These are phyloP conservation scores for Montipora foliosa DNA, from an alignment of 64 coral and sea anemone genomes.

Conservation along the genomic window DNA sequence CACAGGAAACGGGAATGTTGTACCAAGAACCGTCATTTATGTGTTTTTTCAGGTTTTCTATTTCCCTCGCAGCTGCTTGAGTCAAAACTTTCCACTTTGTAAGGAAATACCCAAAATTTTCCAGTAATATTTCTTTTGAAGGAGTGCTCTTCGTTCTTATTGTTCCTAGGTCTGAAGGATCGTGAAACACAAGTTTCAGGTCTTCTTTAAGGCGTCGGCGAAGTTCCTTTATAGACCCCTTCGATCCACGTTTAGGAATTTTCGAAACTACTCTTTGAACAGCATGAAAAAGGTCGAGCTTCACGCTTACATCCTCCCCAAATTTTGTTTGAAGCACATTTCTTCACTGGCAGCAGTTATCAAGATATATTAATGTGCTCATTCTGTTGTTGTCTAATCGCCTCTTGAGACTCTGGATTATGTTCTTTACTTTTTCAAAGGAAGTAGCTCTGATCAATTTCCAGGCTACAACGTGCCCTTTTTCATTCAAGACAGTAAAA, in stretches of 20 bases:
- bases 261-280: conserved; percentile 26
- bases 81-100: conserved; percentile 57
- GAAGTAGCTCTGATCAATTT: too few species aligned
- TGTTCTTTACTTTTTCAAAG: too few species aligned
- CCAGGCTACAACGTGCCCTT: too few species aligned
- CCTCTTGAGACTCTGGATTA: not conserved
- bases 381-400: not conserved
- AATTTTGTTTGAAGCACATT: conserved; percentile 22
- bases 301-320: conserved; percentile 14
- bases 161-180: conserved; percentile 26
- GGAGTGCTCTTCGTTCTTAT: not conserved
- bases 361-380: not conserved
- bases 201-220: not conserved
- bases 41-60: conserved; percentile 47
- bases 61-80: conserved; percentile 38
- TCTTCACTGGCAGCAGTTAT: conserved; percentile 62
- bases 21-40: conserved; percentile 43
- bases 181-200: conserved; percentile 41
- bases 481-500: conserved; percentile 38
- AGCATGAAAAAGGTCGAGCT: conserved; percentile 25
- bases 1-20: not conserved
- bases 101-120: not conserved
- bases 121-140: not conserved
- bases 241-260: conserved; percentile 16
- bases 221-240: not conserved